Evolutionary conservation across 2,888 invertebrate species (phyloP).

Genomic region (Dicranocentrus wangi): DNA sequence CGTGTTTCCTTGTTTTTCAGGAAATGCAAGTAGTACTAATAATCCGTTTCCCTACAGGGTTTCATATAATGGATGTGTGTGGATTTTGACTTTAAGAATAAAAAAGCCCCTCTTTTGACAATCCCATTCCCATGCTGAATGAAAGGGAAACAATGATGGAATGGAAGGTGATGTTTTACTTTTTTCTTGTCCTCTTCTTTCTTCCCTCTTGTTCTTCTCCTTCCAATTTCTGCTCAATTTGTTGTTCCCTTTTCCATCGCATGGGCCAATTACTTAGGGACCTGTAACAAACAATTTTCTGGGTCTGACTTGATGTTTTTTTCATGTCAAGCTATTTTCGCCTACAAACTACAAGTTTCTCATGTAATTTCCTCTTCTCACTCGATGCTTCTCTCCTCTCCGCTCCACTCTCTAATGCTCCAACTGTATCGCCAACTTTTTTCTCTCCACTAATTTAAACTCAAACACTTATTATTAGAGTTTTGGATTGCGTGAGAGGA

Average conservation of each 20-base stretch:
- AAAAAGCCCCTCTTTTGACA: too few species aligned
- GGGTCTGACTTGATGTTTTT: slow-evolving; percentile 1
- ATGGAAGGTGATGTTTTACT: slow-evolving; percentile 33
- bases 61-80: too few species aligned
- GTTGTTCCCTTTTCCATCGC: not conserved
- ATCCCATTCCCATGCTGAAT: too few species aligned
- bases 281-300: slow-evolving; percentile 3
- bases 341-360: not conserved
- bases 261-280: slow-evolving; percentile 24
- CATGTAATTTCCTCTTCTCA: slow-evolving; percentile 16
- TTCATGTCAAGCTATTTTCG: not conserved
- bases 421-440: too few species aligned
- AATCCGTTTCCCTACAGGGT: not conserved
- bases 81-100: too few species aligned
- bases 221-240: not conserved
- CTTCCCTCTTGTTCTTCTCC: too few species aligned
- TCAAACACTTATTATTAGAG: not conserved
- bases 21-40: slow-evolving; percentile 45
- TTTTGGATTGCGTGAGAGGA: slow-evolving; percentile 36
- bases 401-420: too few species aligned
- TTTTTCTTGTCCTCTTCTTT: slow-evolving; percentile 6
- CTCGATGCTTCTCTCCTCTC: slow-evolving; percentile 6
- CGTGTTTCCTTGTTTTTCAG: slow-evolving; percentile 36
- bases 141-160: too few species aligned
- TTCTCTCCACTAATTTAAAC: too few species aligned